Evolutionary conservation across 2,888 invertebrate genomes (phyloP).

Genomic region (Nomada fabriciana): DNA sequence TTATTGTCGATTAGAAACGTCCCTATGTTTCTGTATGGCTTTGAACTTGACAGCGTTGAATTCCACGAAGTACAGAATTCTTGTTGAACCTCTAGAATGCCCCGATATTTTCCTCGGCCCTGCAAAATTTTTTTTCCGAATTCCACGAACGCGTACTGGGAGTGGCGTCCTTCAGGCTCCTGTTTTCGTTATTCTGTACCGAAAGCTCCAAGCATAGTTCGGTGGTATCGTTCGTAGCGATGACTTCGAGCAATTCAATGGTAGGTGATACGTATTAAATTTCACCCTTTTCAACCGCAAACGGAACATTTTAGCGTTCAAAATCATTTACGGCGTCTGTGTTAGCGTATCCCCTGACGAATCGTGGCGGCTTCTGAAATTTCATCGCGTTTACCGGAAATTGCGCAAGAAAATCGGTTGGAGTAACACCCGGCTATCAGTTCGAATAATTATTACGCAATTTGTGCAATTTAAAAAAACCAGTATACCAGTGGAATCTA

Average conservation of each 20-base stretch:
- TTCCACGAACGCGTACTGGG: constrained; percentile 68
- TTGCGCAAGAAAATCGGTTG: constrained; percentile 14
- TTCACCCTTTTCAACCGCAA: constrained; percentile 6
- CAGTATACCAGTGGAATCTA: no score
- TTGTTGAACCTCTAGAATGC: constrained; percentile 52
- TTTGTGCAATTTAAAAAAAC: not conserved
- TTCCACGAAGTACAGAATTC: constrained; percentile 62
- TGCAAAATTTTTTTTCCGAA: constrained; percentile 69
- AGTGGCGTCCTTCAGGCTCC: constrained; percentile 69
- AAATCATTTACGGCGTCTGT: not conserved
- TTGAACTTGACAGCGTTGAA: constrained; percentile 55
- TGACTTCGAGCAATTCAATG: constrained; percentile 50
- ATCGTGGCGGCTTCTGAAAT: constrained; percentile 2
- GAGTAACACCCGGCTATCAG: constrained; percentile 5
- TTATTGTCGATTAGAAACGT: not conserved
- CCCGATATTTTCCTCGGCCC: constrained; percentile 32
- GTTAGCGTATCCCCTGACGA: not conserved
- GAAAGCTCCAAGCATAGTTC: constrained; percentile 60
- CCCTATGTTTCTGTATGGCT: not conserved
- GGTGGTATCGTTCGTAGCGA: constrained; percentile 51
- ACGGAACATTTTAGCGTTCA: not conserved
- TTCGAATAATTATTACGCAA: constrained; percentile 1
- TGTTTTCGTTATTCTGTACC: constrained; percentile 68
- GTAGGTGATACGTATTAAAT: constrained; percentile 46
- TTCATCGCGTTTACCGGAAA: constrained; percentile 28